These are phyloP conservation scores for Sebastes paucispinis DNA, from an alignment of 2,797 vertebrate genomes.

Conservation along the genomic window DNA sequence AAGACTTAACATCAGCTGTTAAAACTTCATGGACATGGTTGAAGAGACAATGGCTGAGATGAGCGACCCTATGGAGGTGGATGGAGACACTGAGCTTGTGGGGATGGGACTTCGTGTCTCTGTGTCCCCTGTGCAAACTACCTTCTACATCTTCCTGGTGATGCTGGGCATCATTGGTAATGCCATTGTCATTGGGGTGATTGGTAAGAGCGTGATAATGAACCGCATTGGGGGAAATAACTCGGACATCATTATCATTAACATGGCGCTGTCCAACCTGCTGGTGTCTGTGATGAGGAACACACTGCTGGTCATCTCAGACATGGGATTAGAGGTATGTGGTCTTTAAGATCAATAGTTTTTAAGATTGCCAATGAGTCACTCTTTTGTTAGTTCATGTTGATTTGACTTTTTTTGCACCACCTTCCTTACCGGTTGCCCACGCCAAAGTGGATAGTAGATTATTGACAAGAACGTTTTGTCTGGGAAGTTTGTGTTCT, in stretches of 20 bases:
- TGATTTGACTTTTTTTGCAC: background rate
- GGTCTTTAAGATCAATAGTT: background rate
- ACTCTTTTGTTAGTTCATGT: background rate
- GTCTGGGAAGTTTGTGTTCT: background rate
- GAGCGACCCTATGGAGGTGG: background rate
- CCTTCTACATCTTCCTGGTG: slow-evolving; percentile 78
- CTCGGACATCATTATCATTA: slow-evolving; percentile 84
- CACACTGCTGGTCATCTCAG: slow-evolving; percentile 76
- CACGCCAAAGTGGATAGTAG: background rate
- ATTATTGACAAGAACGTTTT: background rate
- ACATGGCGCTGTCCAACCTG: slow-evolving; percentile 84
- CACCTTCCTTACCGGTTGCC: background rate
- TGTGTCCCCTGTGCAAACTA: slow-evolving; percentile 52
- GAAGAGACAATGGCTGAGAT: background rate
- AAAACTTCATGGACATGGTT: background rate
- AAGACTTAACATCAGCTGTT: background rate
- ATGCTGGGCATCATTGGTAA: slow-evolving; percentile 82
- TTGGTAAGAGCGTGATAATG: slow-evolving; percentile 71
- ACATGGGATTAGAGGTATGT: slow-evolving; percentile 78
- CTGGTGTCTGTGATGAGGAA: slow-evolving; percentile 83
- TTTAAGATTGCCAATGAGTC: background rate
- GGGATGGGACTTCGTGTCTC: slow-evolving; percentile 59
- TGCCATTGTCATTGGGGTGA: slow-evolving; percentile 71
- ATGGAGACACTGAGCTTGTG: slow-evolving; percentile 1
- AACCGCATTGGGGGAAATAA: slow-evolving; percentile 59